Percentiles rank a stretch among this genome's conserved stretches.
These are phyloP conservation scores for Trachops cirrhosus DNA, from an alignment of 2,797 vertebrate genomes.

Conservation along the genomic window DNA sequence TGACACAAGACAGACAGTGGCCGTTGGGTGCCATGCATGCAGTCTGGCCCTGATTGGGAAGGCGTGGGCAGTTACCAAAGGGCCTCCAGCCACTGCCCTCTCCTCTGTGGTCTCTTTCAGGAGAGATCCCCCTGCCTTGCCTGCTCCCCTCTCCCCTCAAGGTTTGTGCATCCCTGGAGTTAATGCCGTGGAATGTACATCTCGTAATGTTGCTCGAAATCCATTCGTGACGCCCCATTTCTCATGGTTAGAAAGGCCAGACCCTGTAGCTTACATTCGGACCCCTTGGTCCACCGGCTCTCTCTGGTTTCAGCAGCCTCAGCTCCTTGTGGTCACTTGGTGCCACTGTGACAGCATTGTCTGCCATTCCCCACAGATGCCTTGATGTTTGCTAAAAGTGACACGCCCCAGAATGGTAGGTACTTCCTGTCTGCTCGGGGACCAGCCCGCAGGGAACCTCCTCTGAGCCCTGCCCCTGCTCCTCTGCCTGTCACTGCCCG, in stretches of 20 bases:
- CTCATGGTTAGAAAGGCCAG: neutral
- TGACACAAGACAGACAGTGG: neutral
- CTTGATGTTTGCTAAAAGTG: neutral
- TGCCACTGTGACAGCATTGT: neutral
- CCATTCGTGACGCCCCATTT: rapidly evolving
- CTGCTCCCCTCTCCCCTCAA: too few species aligned
- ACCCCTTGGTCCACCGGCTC: neutral
- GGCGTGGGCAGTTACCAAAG: neutral
- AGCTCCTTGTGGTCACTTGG: neutral
- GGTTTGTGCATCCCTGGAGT: neutral
- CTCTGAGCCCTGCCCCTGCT: neutral
- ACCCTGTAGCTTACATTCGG: neutral
- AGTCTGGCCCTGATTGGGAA: neutral
- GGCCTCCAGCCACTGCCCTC: neutral
- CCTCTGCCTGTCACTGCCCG: rapidly evolving
- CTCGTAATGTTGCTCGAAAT: neutral
- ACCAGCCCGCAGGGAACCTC: neutral
- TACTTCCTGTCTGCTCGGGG: neutral
- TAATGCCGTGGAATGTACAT: neutral
- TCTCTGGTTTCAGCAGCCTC: neutral
- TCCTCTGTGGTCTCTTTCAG: neutral
- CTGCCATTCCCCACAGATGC: neutral
- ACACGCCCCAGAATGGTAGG: neutral
- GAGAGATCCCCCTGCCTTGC: neutral
- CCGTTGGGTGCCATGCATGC: rapidly evolving